Evolutionary conservation across 2,113 vertebrate genomes (phyloP), one percentile per base, ranked within the genome.

Genomic region (Lathamus discolor): DNA sequence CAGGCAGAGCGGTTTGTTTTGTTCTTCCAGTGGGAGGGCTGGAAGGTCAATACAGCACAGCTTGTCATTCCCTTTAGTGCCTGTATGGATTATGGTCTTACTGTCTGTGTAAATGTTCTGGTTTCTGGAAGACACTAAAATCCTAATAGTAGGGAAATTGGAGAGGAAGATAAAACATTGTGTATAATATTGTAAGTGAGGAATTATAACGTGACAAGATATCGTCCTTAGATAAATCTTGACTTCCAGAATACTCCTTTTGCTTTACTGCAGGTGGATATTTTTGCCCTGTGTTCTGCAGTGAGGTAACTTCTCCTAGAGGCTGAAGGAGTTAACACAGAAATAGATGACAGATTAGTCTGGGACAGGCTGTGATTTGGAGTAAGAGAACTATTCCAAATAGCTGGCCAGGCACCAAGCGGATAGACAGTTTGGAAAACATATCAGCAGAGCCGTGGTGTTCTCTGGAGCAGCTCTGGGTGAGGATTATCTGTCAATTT

Each of bases 341-440:
- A 88, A 76, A 33, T 46, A 92, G 84, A 93, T 91, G 86, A 90
- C 61, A 78, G 88, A 77, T 95, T 51, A 91, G 73, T 41, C 81
- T 46, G 48, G 94, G 93, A 85, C 88, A 68, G 79, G 62, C 91
- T 95, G 90, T 94, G 92, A 88, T 95, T 86, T 94, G 84, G 90
- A 94, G 92, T 31, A 35, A 88, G 79, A 85, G 75, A 96, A 12
- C 69, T 48, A 82, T 95, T 92, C 87, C 72, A 89, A 92, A 85
- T 62, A 78, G 88, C 77, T 96, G 96, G 84, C 76, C 67, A 48
- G 73, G 54, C 3, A 29, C 96, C 93, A 91, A 27, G 68, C 10
- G 33, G 73, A 83, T 86, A 75, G 84, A 82, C 3, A 4, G 33
- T 35, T 92, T 90, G 88, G 88, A 92, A 90, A 91, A 55, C 37